A percentile compares a stretch with the other conserved stretches of the same genome.
Evolutionary conservation across 2,797 vertebrate genomes (phyloP).

Genomic region (Lepilemur septentrionalis): DNA sequence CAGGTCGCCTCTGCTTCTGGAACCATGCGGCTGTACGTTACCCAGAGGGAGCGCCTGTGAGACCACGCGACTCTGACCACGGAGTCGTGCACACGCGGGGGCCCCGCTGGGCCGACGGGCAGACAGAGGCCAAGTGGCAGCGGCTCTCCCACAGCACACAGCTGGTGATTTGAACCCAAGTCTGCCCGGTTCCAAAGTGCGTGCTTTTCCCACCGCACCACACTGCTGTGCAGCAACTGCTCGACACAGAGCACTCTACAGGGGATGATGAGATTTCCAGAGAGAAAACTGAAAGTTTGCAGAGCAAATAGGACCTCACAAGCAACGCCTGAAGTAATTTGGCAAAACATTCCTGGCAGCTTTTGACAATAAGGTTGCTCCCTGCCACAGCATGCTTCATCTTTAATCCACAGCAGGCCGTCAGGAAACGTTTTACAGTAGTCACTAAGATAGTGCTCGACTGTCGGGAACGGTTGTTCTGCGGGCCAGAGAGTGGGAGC

Average conservation of each 20-base stretch:
- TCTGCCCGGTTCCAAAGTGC: background rate
- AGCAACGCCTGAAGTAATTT: background rate
- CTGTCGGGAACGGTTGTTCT: background rate
- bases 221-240: background rate
- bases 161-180: background rate
- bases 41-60: no score
- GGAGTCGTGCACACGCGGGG: no score
- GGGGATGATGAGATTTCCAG: background rate
- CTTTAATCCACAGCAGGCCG: background rate
- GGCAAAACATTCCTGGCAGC: background rate
- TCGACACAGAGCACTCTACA: background rate
- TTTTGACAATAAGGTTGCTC: background rate
- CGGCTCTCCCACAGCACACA: background rate
- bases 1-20: background rate
- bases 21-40: no score
- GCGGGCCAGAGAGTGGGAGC: background rate
- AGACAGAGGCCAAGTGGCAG: background rate
- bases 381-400: background rate
- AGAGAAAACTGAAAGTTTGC: background rate
- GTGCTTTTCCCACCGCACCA: background rate
- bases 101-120: no score
- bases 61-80: no score
- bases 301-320: background rate
- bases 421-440: background rate
- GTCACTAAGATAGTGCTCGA: background rate